Conservation (phyloP, 2,797 vertebrate species). For the Cyclura pinguis region DNA sequence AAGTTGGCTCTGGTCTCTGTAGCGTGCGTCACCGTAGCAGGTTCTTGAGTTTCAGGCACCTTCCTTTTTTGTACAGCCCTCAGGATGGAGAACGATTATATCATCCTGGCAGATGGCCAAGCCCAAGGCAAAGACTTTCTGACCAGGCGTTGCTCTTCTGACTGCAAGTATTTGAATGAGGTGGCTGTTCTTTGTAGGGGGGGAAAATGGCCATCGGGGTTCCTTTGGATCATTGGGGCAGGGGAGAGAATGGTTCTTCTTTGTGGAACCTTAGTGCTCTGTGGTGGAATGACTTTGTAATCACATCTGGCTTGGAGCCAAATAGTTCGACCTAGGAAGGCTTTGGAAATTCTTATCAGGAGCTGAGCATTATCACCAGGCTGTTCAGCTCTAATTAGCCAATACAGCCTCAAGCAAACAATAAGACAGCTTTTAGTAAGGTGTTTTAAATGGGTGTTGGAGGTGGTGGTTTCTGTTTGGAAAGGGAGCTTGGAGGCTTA, state of each 20-base stretch:
- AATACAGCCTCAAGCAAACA: slow-evolving; percentile 15
- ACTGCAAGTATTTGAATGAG: background rate
- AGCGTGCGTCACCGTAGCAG: slow-evolving; percentile 38
- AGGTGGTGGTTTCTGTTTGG: background rate
- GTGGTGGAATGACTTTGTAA: slow-evolving; percentile 5
- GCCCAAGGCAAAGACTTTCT: slow-evolving; percentile 32
- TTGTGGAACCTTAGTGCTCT: background rate
- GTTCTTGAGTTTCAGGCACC: slow-evolving; percentile 58
- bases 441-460: background rate
- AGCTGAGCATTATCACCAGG: background rate
- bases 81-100: slow-evolving; percentile 42
- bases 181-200: background rate
- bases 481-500: background rate
- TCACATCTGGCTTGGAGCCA: slow-evolving; percentile 26
- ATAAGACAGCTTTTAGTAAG: background rate
- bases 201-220: background rate
- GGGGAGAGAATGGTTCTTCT: background rate
- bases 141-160: slow-evolving; percentile 35
- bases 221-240: background rate
- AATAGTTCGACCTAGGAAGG: slow-evolving; percentile 15
- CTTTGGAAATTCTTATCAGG: slow-evolving; percentile 18
- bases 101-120: slow-evolving; percentile 50
- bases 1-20: slow-evolving; percentile 59
- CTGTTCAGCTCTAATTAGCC: slow-evolving; percentile 25
- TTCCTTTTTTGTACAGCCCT: slow-evolving; percentile 55